phyloP scores from a whole-genome alignment of 2,113 vertebrate species.

The Tragelaphus strepsiceros region DNA sequence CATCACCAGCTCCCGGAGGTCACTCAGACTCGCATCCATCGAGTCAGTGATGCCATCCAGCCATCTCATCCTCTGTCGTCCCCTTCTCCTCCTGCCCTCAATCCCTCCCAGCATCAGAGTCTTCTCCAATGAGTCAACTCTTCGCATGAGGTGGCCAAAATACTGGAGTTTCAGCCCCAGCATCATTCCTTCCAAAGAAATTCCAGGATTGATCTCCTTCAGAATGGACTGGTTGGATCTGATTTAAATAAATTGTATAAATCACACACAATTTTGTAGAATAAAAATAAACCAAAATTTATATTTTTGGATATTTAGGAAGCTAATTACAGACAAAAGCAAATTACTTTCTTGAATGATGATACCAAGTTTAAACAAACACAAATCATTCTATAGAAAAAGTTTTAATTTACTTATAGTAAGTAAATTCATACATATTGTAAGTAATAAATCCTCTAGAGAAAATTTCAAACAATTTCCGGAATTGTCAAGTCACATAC shows the following conservation, averaged over 20 bases:
- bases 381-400: background rate
- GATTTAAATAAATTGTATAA: background rate
- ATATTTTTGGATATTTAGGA: background rate
- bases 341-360: background rate
- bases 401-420: background rate
- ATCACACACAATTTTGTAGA: background rate
- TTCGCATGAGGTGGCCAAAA: too few species aligned
- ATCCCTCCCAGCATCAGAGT: too few species aligned
- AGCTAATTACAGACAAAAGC: background rate
- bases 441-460: constrained; percentile 26
- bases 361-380: background rate
- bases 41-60: too few species aligned
- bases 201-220: too few species aligned
- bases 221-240: too few species aligned
- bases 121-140: too few species aligned
- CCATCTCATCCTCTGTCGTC: too few species aligned
- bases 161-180: too few species aligned
- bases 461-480: background rate
- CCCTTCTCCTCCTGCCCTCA: too few species aligned
- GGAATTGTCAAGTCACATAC: background rate
- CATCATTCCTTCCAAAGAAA: too few species aligned
- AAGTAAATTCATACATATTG: background rate
- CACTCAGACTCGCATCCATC: too few species aligned
- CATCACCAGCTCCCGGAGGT: too few species aligned
- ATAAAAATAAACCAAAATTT: constrained; percentile 5